phyloP scores from a whole-genome alignment of 2,113 vertebrate species.

The Ariopsis seemanni region DNA sequence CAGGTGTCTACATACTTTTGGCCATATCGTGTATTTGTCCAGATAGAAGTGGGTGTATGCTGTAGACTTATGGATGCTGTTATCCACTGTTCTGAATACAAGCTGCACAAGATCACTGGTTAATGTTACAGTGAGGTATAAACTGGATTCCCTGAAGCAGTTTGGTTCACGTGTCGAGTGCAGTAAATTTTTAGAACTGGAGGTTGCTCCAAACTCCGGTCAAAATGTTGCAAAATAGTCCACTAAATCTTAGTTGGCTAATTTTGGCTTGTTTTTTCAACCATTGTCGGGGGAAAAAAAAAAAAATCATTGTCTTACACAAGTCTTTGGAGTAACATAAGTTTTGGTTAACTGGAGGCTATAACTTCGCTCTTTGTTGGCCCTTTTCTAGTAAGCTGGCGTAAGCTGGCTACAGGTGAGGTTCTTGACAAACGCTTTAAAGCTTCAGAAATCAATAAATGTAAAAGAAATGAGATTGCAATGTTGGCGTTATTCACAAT shows the following conservation, averaged over 20 bases:
- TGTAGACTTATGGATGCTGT: conserved; percentile 3
- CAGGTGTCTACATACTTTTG: not conserved
- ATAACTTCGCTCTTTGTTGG: not conserved
- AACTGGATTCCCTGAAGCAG: conserved; percentile 20
- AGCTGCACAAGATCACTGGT: too few species aligned
- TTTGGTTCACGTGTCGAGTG: conserved; percentile 13
- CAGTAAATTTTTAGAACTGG: not conserved
- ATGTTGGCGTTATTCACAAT: not conserved
- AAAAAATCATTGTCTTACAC: not conserved
- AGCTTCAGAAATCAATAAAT: not conserved
- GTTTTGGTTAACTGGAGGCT: not conserved
- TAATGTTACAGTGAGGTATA: conserved; percentile 2
- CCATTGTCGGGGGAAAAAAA: too few species aligned
- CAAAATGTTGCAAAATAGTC: not conserved
- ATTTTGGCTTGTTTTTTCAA: too few species aligned
- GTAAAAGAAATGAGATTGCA: not conserved
- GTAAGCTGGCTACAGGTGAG: not conserved
- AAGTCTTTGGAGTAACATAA: not conserved
- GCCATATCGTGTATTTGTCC: not conserved
- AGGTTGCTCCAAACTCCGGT: not conserved
- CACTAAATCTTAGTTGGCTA: not conserved
- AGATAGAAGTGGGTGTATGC: not conserved
- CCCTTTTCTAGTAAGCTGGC: not conserved
- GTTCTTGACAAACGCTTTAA: not conserved
- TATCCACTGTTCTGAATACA: not conserved